These are phyloP conservation scores for Acronicta psi DNA, from an alignment of 2,888 invertebrate species.

Conservation along the genomic window DNA sequence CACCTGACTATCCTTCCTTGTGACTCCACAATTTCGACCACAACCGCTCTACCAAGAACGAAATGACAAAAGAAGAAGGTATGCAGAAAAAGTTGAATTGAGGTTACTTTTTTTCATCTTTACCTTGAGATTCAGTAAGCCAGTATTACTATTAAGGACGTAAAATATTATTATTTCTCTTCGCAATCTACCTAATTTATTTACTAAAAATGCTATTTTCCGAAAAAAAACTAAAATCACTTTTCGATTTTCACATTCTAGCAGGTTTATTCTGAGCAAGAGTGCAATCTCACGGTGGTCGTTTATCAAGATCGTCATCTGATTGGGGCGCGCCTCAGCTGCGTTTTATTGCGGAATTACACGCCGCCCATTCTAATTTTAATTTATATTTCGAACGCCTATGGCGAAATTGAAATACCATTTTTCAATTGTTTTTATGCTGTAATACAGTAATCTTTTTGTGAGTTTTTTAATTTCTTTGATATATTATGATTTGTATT, in stretches of 20 bases:
- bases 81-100: too few relatives aligned
- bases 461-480: constrained; percentile 1
- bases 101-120: too few relatives aligned
- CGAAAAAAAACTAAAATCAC: constrained; percentile 5
- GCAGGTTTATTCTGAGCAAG: constrained; percentile 60
- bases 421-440: constrained; percentile 51
- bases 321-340: constrained; percentile 87
- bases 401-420: constrained; percentile 68
- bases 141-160: too few relatives aligned
- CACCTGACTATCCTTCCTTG: too few relatives aligned
- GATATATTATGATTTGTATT: background rate
- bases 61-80: too few relatives aligned
- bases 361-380: constrained; percentile 82
- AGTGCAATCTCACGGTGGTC: constrained; percentile 87
- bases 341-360: constrained; percentile 88
- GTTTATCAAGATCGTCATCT: constrained; percentile 88
- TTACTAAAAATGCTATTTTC: too few relatives aligned
- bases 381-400: constrained; percentile 77
- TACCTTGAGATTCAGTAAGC: too few relatives aligned
- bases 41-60: too few relatives aligned
- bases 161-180: too few relatives aligned
- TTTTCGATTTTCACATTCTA: constrained; percentile 25
- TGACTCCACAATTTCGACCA: too few relatives aligned
- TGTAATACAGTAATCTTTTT: background rate
- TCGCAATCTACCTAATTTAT: too few relatives aligned